Evolutionary conservation across 2,797 vertebrate species (phyloP), one percentile per base, ranked within the genome.

Genomic region (Astyanax mexicanus): DNA sequence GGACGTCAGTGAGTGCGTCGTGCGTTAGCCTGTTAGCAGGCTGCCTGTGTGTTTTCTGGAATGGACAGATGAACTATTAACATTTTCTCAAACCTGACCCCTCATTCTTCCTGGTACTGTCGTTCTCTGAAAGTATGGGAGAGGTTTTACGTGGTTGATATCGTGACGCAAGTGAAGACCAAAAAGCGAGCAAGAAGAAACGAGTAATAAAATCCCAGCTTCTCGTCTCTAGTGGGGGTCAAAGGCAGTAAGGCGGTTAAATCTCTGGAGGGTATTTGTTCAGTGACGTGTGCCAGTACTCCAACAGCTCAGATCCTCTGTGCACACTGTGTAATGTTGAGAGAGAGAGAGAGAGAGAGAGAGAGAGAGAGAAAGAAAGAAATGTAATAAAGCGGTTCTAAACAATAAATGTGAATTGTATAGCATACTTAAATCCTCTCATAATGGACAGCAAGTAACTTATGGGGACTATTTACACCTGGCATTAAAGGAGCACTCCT

Each of bases 81-180:
- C 58, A 23, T 40, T 23, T 23, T 40, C 10, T 12, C n/a, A n/a
- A 15, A 42, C 27, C 38, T 21, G 25, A 25, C 10, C 25, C 19
- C 57, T 75, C 67, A 47, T 67, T 38, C n/a, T 27, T 75, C 52
- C 29, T 45, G 27, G 58, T 40, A 23, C 17, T 37, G 8, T 6
- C 1, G 27, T 23, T 21, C 58, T 62, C 37, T 23, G 37, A 62
- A 37, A n/a, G n/a, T 67, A 58, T 21, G 12, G 23, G 32, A 49
- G 10, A 10, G 32, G 58, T 61, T 11, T 37, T 19, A n/a, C 58
- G 52, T 40, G 32, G 17, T 52, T 19, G 51, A 23, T 23, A 54
- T 38, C 42, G n/a, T 47, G 19, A 32, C 4, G 27, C 8, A 57
- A 35, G 40, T 66, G 40, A 8, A 66, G 38, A 44, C 62, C 61